Evolutionary conservation across 2,797 vertebrate genomes (phyloP).

Genomic region (Myotis findleyi): DNA sequence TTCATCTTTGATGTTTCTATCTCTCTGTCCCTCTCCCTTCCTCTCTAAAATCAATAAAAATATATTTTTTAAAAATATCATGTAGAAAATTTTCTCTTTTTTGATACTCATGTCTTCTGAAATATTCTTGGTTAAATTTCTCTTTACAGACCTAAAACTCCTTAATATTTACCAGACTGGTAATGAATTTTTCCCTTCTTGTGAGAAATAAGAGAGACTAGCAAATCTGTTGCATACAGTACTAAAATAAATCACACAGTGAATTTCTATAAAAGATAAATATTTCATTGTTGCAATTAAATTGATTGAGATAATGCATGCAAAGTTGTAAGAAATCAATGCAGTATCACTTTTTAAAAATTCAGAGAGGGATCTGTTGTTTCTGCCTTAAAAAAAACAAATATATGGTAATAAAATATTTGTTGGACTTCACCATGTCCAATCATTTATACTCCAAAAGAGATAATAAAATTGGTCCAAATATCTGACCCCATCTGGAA

Average conservation of each 20-base stretch:
- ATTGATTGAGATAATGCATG: background rate
- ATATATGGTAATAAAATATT: background rate
- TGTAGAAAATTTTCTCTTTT: conserved; percentile 16
- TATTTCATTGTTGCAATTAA: background rate
- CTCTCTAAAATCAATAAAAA: too few species aligned
- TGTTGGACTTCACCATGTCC: background rate
- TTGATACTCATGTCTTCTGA: background rate
- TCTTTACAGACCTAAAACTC: background rate
- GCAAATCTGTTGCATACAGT: background rate
- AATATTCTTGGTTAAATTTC: background rate
- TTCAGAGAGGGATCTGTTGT: too few species aligned
- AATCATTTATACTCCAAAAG: background rate
- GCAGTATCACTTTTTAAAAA: too few species aligned
- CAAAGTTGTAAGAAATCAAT: background rate
- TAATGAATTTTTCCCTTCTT: conserved; percentile 9
- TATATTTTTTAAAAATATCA: background rate
- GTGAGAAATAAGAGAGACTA: background rate
- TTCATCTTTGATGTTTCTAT: too few species aligned
- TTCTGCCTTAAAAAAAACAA: too few species aligned
- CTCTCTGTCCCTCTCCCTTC: too few species aligned
- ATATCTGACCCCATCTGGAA: background rate
- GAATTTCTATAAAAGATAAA: conserved; percentile 24
- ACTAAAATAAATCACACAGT: conserved; percentile 10
- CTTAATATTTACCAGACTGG: background rate
- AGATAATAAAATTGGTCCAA: background rate